A percentile compares a stretch with the other conserved stretches of the same genome.
Conservation (phyloP, 2,797 vertebrate genomes). For the Liparis tanakae region DNA sequence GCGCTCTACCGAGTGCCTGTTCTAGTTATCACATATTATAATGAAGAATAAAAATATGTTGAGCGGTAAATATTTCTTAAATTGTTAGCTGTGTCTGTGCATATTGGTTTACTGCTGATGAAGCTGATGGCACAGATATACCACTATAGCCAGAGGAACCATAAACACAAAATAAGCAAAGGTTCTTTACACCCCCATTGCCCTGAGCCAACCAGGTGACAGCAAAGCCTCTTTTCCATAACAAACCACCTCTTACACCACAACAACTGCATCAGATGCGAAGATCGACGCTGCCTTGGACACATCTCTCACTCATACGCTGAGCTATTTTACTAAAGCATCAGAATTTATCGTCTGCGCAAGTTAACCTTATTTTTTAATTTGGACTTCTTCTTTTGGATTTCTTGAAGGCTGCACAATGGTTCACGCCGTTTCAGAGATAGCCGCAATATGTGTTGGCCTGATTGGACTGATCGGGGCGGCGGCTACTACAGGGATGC, state of each 20-base stretch:
- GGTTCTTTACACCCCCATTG: slow-evolving; percentile 65
- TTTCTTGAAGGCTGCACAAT: slow-evolving; percentile 77
- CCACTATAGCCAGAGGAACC: slow-evolving; percentile 42
- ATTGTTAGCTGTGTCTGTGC: not conserved
- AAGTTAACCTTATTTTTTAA: slow-evolving; percentile 28
- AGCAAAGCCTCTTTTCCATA: slow-evolving; percentile 65
- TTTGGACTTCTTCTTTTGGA: no score
- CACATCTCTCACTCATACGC: not conserved
- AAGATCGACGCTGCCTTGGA: slow-evolving; percentile 8
- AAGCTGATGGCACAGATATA: slow-evolving; percentile 21
- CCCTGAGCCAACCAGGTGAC: slow-evolving; percentile 73
- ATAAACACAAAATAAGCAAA: slow-evolving; percentile 78
- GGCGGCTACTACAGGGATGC: slow-evolving; percentile 88
- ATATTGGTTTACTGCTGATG: slow-evolving; percentile 27
- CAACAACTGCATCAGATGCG: slow-evolving; percentile 27
- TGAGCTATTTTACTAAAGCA: not conserved
- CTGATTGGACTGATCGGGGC: slow-evolving; percentile 87
- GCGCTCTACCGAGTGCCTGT: no score
- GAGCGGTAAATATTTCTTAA: not conserved
- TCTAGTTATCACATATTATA: not conserved
- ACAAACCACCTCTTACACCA: slow-evolving; percentile 55
- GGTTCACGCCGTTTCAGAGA: slow-evolving; percentile 77
- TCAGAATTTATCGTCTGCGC: slow-evolving; percentile 6
- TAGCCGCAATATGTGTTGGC: slow-evolving; percentile 78
- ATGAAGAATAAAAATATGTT: slow-evolving; percentile 22